Evolutionary conservation across 2,888 invertebrate species (phyloP).

Genomic region (Gnatocerus cornutus): DNA sequence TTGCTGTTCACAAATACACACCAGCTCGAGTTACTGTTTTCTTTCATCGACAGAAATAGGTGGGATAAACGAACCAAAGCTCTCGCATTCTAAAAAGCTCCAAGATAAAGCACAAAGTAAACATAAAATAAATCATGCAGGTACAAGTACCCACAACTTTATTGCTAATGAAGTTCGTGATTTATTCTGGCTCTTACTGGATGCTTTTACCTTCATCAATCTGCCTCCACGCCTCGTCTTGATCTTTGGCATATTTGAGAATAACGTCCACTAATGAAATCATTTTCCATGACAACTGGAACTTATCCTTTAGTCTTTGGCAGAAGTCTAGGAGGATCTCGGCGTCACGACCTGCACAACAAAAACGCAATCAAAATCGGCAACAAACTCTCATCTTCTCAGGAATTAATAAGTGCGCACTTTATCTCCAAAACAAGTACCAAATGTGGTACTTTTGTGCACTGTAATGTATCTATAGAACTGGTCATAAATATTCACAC

Average conservation of each 20-base stretch:
- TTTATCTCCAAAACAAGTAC: too few relatives aligned
- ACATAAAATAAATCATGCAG: conserved; percentile 63
- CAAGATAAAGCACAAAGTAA: conserved; percentile 51
- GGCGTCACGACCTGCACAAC: conserved; percentile 65
- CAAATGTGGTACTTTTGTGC: too few relatives aligned
- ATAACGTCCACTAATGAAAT: conserved; percentile 72
- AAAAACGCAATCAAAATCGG: conserved; percentile 7
- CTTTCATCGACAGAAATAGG: conserved; percentile 37
- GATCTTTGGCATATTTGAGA: conserved; percentile 70
- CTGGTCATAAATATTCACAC: too few relatives aligned
- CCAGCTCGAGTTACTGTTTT: conserved; percentile 28
- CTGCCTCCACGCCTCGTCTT: conserved; percentile 70
- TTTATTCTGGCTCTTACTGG: conserved; percentile 55
- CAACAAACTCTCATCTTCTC: background rate
- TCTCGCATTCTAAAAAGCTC: conserved; percentile 33
- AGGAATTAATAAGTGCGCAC: too few relatives aligned
- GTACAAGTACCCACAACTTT: conserved; percentile 49
- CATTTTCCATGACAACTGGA: conserved; percentile 70
- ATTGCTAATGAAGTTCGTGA: conserved; percentile 63
- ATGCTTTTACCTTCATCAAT: conserved; percentile 70
- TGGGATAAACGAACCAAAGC: conserved; percentile 29
- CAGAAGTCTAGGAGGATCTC: conserved; percentile 70
- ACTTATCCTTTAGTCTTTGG: conserved; percentile 69
- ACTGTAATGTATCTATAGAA: too few relatives aligned
- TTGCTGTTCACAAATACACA: conserved; percentile 52